Evolutionary conservation across 2,888 invertebrate genomes (phyloP), one percentile per base, ranked within the genome.

Genomic region (Pseudococcus longispinus): DNA sequence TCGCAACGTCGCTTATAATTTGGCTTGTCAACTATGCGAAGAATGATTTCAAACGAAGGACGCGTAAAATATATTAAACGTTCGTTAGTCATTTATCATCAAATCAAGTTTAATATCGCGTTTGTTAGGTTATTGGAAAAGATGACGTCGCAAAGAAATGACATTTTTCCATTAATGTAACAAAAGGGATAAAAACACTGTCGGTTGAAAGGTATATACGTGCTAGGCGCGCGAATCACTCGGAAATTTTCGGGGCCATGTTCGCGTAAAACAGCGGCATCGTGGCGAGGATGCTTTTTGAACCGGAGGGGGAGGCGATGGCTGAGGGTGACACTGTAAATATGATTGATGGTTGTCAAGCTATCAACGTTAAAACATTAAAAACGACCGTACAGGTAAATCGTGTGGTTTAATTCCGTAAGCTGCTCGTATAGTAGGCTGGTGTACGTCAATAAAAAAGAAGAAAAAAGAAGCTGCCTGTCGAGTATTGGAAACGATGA

Each of bases 31-130:
- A 70, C 70, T 23, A 74, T 20, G 51, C 32, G 11, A 77, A 86
- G 77, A 77, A 86, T 86, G 86, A 86, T 86, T 80, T 44, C 80
- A 80, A 65, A 86, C 46, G 86, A 51, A 77, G 51, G 51, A 80
- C 55, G 77, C 86, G 80, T 86, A 80, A 51, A 86, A 32, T 51
- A 86, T 86, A 86, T 85, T 86, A 86, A 86, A 77, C 46, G 77
- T 80, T 86, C 86, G 86, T 86, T 86, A 86, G 86, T 86, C 86
- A 86, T 86, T 86, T 86, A 86, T 86, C 86, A 86, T 86, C 46
- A 86, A 86, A 86, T 86, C 86, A 77, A 77, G 86, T 86, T 86
- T 86, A 80, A 86, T 86, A 86, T 51, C 42, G 86, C 86, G 51
- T 86, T 86, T 86, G 86, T 86, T 86, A 86, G 70, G 80, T 46